These are phyloP conservation scores for Cyprinodon diabolis DNA, from an alignment of 2,797 vertebrate genomes.

Conservation along the genomic window DNA sequence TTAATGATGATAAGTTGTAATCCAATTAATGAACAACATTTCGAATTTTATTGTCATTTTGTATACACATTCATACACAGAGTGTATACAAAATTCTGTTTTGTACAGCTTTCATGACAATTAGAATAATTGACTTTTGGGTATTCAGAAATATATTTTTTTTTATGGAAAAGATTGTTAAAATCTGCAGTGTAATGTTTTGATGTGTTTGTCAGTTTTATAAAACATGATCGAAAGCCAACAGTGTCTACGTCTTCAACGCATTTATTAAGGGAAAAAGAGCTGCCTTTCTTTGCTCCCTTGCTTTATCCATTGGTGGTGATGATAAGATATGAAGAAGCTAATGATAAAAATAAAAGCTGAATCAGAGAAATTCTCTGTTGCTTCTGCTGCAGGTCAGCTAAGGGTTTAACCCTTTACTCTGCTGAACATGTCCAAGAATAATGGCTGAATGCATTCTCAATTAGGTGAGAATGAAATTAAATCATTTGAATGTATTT, in stretches of 20 bases:
- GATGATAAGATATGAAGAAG: background rate
- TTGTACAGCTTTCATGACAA: background rate
- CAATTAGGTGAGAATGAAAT: background rate
- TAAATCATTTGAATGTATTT: background rate
- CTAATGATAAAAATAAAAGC: background rate
- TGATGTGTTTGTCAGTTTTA: background rate
- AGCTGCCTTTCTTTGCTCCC: background rate
- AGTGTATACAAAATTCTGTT: background rate
- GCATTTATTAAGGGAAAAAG: background rate
- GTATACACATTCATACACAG: no score
- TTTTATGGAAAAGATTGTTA: background rate
- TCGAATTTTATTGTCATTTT: no score
- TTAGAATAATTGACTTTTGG: background rate
- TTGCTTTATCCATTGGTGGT: background rate
- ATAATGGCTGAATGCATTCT: slow-evolving; percentile 15
- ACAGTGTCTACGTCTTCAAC: background rate
- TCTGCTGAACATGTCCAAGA: slow-evolving; percentile 5
- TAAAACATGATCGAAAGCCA: background rate
- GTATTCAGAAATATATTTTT: background rate
- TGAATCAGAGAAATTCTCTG: slow-evolving; percentile 21
- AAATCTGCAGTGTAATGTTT: background rate
- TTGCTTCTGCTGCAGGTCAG: slow-evolving; percentile 1
- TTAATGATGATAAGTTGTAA: background rate
- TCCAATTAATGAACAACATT: no score
- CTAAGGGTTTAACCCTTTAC: slow-evolving; percentile 36